Base-by-base conservation (phyloP, 2,888 invertebrate species). In the Dicyrtomina minuta region DNA sequence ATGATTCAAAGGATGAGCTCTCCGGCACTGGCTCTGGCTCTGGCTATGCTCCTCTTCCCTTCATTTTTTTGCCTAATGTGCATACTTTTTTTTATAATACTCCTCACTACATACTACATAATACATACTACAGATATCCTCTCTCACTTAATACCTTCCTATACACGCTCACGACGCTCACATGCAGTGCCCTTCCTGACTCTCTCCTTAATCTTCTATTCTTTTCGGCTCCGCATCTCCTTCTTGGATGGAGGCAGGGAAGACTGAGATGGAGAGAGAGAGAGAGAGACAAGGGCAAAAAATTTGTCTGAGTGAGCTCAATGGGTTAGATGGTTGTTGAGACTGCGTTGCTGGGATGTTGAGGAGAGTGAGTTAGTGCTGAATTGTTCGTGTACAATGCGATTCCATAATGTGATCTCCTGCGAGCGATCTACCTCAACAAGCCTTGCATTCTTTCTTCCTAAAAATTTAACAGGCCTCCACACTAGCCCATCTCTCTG, bases 371-470 rank as follows among this genome's bases (percentile, higher is more conserved):
- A 33, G 33, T 22, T 20, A 17, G 53, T 22, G 53, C 24, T 22
- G 56, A 56, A 33, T 33, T n/a, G 58, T 41, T n/a, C n/a, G 58
- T 58, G 26, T 58, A 58, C 39, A 58, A 58, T n/a, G 17, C 26
- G 15, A 56, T 27, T 56, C 22, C 24, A 22, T 17, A 58, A 41
- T 41, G n/a, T 5, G 33, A 33, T 33, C 33, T 33, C 33, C 33
- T 33, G n/a, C n/a, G 33, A 46, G 20, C n/a, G 61, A 65, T 55
- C 65, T 65, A 65, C 65, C 65, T 65, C 65, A 65, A 65, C 65
- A 65, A 43, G 24, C 53, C 17, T 27, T 64, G 41, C 65, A 55
- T 41, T 56, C 33, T 49, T 61, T 59, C 59, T 41, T 53, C 53
- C 53, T 53, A 13, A 33, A 33, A 33, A 33, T 33, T 33, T 33